A percentile compares a stretch with the other conserved stretches of the same genome.
phyloP scores from a whole-genome alignment of 2,888 invertebrate genomes.

The Brassicogethes aeneus region DNA sequence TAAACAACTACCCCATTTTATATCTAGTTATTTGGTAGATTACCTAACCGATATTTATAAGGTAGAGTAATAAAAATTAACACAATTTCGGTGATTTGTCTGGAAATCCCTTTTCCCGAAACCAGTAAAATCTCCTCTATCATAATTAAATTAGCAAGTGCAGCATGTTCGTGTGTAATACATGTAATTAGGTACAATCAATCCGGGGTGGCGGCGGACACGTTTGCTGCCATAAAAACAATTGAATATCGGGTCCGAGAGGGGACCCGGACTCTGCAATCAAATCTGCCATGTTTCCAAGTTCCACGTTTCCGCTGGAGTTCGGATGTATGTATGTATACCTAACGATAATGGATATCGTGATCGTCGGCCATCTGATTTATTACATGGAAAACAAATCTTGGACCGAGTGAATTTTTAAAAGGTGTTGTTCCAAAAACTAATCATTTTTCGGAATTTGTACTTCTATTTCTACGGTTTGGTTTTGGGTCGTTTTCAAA shows the following conservation, averaged over 20 bases:
- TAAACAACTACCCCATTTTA: too few relatives aligned
- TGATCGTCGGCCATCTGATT: slow-evolving; percentile 41
- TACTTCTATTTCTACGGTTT: too few relatives aligned
- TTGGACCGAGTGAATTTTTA: too few relatives aligned
- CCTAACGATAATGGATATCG: slow-evolving; percentile 41
- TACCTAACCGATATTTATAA: too few relatives aligned
- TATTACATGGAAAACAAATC: slow-evolving; percentile 41
- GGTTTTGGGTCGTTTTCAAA: too few relatives aligned
- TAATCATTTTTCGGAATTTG: too few relatives aligned
- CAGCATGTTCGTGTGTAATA: slow-evolving; percentile 24
- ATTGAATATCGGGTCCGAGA: slow-evolving; percentile 26
- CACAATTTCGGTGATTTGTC: too few relatives aligned
- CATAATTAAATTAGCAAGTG: slow-evolving; percentile 17
- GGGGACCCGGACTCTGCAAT: slow-evolving; percentile 15
- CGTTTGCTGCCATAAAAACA: slow-evolving; percentile 30
- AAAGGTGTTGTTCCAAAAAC: too few relatives aligned
- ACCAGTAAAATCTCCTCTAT: too few relatives aligned
- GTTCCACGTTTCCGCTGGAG: slow-evolving; percentile 14
- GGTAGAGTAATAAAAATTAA: too few relatives aligned
- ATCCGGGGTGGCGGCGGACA: slow-evolving; percentile 22
- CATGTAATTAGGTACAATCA: slow-evolving; percentile 31
- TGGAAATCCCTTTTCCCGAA: too few relatives aligned
- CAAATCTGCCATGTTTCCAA: slow-evolving; percentile 17
- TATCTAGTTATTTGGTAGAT: too few relatives aligned
- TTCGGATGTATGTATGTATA: slow-evolving; percentile 28